phyloP scores from a whole-genome alignment of 92 coral and sea anemone species.

The Palythoa grandis region DNA sequence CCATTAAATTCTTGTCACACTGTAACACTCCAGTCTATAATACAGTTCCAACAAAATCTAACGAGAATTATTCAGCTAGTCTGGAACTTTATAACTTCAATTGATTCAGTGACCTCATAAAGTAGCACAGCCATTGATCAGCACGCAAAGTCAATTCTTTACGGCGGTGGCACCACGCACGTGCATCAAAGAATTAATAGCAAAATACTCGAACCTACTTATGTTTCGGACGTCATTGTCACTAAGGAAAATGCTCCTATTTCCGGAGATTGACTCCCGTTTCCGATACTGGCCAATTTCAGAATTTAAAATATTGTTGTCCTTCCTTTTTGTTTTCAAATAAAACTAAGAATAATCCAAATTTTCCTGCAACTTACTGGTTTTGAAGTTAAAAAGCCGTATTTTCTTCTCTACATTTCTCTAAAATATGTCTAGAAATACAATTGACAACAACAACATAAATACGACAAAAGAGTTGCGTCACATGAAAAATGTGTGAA shows the following conservation, averaged over 20 bases:
- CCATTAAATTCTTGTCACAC: background rate
- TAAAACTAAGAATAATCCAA: background rate
- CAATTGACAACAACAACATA: background rate
- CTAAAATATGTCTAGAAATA: background rate
- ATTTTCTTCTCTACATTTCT: background rate
- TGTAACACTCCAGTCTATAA: no score
- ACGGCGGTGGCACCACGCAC: background rate
- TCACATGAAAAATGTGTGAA: no score
- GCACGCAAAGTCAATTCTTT: background rate
- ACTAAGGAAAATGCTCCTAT: slow-evolving; percentile 5
- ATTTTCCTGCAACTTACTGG: background rate
- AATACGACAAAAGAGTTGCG: no score
- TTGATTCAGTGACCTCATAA: background rate
- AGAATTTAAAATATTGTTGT: background rate
- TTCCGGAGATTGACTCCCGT: slow-evolving; percentile 17
- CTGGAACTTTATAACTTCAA: background rate
- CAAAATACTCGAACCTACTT: background rate
- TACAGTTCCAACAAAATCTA: background rate
- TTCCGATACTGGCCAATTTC: slow-evolving; percentile 13
- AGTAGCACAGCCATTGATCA: background rate
- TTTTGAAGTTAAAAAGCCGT: background rate
- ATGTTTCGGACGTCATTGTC: slow-evolving; percentile 23
- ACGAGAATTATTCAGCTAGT: background rate
- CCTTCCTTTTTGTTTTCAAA: background rate
- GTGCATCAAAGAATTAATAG: background rate